Evolutionary conservation across 1,140 invertebrate species (phyloP), one percentile per base, ranked within the genome.

Genomic region (Mercenaria mercenaria): DNA sequence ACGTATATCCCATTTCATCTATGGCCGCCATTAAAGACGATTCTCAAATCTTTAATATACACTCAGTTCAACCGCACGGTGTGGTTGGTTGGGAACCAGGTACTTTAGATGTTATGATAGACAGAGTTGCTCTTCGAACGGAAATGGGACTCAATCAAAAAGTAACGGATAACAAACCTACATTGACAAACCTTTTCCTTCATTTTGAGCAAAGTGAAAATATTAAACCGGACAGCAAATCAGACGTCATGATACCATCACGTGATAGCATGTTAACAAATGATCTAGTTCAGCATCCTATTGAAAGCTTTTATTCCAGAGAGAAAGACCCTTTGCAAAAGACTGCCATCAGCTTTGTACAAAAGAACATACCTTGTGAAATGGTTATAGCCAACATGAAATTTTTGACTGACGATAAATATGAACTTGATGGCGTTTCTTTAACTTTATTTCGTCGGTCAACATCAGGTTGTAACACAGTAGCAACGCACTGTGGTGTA

Each of bases 1-100:
- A 99, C 95, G 98, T 98, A 94, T 99, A 98, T 94, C 98, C 98
- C 0, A 97, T 98, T 10, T 99, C 98, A 0, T 97, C 97, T 10
- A 97, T 97, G 95, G 97, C 97, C 0, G 99, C 97, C 94, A 97
- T 99, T 82, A 97, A 99, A 96, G 98, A 99, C 93, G 93, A 96
- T 0, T 96, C 95, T 29, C 79, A 50, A 20, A 79, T 95, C 41
- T 92, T 99, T 0, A 98, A 97, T 0, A 93, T 99, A 23, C 92
- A 99, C 18, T 97, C 98, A 0, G 98, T 98, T 90, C 98, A 98
- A 91, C 98, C 98, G 0, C 98, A 98, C 94, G 98, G 98, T 0
- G 98, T 97, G 0, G 97, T 98, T 0, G 97, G 97, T 61, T 97
- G 98, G 94, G 97, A 98, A 92, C 97, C 97, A 0, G 98, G 98